Evolutionary conservation across 2,888 invertebrate species (phyloP), one percentile per base, ranked within the genome.

Genomic region (Trileptium ribeirensis): DNA sequence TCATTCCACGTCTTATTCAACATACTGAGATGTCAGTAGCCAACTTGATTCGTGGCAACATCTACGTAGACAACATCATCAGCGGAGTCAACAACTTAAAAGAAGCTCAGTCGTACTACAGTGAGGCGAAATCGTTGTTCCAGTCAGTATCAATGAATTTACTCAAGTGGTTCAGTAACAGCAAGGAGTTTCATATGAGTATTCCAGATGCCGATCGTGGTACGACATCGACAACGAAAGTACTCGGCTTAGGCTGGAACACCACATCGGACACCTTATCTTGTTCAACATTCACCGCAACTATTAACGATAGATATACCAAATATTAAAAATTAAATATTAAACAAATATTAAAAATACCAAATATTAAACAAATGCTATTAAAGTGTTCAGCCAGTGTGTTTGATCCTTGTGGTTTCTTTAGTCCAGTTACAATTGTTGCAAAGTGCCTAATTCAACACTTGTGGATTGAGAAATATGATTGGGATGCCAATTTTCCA

Each of bases 1-100:
- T 83, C 0, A 82, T 86, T 15, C 74, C 79, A 19, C 33, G 67
- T 24, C 83, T 82, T 64, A 67, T 70, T 3, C 31, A n/a, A 37
- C 33, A 77, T 3, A 8, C 33, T 3, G 77, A 37, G 3, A 37
- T 19, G 3, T 8, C 33, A 36, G 77, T 77, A 37, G 77, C 34
- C 3, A n/a, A 77, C n/a, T 3, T 29, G 3, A 77, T 77, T 8
- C 37, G n/a, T n/a, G 37, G 37, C 33, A 77, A 77, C n/a, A 3
- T 77, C 2, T 31, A 77, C n/a, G 77, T 37, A 3, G 77, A 77
- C n/a, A 77, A 77, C 77, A 34, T 77, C 3, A 24, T 77, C 33
- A 70, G 19, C n/a, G 70, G 70, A 15, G 36, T 15, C 15, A n/a
- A 8, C n/a, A 15, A 8, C 8, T 8, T 15, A 70, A n/a, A 70